Evolutionary conservation across 2,113 vertebrate species (phyloP).

Genomic region (Telmatochromis brichardi): DNA sequence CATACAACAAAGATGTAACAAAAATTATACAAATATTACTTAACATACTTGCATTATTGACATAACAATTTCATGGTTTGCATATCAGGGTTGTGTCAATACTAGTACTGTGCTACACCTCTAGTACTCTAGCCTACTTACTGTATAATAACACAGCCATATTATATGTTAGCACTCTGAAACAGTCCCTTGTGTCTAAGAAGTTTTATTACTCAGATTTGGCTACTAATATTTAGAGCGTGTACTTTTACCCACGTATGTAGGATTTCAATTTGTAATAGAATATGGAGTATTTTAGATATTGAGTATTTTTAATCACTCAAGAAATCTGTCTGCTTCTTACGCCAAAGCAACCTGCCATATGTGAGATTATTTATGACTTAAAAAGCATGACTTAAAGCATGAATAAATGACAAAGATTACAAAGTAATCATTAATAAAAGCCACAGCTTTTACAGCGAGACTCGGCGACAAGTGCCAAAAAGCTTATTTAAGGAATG

Average conservation of each 20-base stretch:
- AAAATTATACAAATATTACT: neutral
- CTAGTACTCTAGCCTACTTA: neutral
- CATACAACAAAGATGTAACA: neutral
- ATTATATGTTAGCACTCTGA: neutral
- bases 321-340: accelerated
- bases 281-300: neutral
- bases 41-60: neutral
- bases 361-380: accelerated
- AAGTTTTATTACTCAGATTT: neutral
- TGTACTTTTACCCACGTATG: neutral
- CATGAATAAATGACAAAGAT: neutral
- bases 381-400: neutral
- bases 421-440: neutral
- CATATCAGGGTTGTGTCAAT: neutral
- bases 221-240: neutral
- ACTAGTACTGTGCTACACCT: neutral
- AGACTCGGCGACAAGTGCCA: neutral
- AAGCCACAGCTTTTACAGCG: neutral
- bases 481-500: neutral
- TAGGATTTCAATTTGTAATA: neutral
- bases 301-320: neutral
- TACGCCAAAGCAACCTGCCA: neutral
- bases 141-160: neutral
- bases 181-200: neutral
- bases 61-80: neutral